phyloP scores from a whole-genome alignment of 2,888 invertebrate genomes.

The Hybos culiciformis region DNA sequence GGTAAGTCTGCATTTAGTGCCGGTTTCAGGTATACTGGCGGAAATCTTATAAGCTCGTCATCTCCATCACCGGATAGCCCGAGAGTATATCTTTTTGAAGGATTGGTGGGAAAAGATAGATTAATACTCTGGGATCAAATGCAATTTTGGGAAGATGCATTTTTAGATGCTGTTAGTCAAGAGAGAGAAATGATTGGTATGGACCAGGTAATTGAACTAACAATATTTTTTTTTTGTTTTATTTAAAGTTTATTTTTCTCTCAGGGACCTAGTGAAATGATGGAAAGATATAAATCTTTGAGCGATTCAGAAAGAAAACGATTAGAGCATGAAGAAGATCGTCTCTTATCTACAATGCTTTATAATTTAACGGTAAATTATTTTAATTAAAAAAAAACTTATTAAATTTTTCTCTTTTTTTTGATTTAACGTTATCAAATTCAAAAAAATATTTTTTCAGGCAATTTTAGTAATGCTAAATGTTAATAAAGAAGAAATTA shows the following conservation, averaged over 20 bases:
- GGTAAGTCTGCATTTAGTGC: conserved; percentile 80
- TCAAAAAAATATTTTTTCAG: too few species aligned
- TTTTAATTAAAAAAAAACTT: too few species aligned
- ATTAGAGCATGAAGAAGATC: conserved; percentile 94
- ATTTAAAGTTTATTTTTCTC: not conserved
- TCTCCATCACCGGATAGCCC: conserved; percentile 83
- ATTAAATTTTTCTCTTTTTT: too few species aligned
- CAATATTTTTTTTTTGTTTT: not conserved
- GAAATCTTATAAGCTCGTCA: conserved; percentile 68
- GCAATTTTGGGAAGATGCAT: conserved; percentile 99
- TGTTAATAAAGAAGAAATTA: conserved; percentile 68
- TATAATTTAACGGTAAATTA: conserved; percentile 94
- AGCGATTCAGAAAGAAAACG: conserved; percentile 88
- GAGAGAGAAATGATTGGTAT: conserved; percentile 98
- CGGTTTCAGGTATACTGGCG: conserved; percentile 76
- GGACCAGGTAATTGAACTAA: conserved; percentile 60
- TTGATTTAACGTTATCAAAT: too few species aligned
- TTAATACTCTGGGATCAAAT: conserved; percentile 94
- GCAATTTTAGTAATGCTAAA: conserved; percentile 90
- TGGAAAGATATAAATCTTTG: conserved; percentile 89
- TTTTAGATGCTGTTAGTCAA: conserved; percentile 92
- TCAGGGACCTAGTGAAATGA: conserved; percentile 90
- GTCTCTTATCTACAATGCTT: conserved; percentile 83
- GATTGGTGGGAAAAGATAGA: conserved; percentile 51
- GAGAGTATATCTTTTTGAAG: conserved; percentile 85